A percentile compares a stretch with the other conserved stretches of the same genome.
Conservation (phyloP, 2,888 invertebrate genomes). For the Gymnosoma rotundatum region DNA sequence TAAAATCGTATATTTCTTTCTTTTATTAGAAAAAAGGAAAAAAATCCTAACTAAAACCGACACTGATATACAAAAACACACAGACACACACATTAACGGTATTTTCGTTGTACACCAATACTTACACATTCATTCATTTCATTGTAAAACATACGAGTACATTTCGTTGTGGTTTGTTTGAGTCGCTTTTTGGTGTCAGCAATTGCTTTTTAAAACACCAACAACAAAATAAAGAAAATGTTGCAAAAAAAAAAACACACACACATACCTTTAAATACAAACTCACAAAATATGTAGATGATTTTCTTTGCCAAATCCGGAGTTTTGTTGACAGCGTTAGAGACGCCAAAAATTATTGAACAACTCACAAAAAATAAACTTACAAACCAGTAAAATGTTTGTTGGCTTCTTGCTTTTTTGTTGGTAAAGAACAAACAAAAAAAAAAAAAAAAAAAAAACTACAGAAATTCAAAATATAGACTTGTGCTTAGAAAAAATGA, state of each 20-base stretch:
- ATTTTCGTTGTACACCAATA: not conserved
- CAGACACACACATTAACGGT: not conserved
- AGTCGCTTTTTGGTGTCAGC: conserved; percentile 71
- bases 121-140: conserved; percentile 7
- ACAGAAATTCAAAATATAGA: conserved; percentile 55
- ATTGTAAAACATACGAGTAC: conserved; percentile 27
- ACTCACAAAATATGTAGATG: conserved; percentile 59
- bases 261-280: not conserved
- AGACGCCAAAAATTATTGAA: conserved; percentile 70
- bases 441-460: not conserved
- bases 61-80: not conserved
- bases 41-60: conserved; percentile 48
- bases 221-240: conserved; percentile 37
- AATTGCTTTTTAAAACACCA: conserved; percentile 61
- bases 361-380: conserved; percentile 63
- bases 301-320: conserved; percentile 69
- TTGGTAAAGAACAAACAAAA: not conserved
- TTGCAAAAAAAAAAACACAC: conserved; percentile 8
- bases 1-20: conserved; percentile 60
- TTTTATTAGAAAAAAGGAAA: conserved; percentile 33
- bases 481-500: conserved; percentile 63
- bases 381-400: conserved; percentile 68
- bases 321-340: conserved; percentile 69
- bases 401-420: conserved; percentile 58
- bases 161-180: conserved; percentile 67